Conservation (phyloP, 2,888 invertebrate species). For the Danaus chrysippus region DNA sequence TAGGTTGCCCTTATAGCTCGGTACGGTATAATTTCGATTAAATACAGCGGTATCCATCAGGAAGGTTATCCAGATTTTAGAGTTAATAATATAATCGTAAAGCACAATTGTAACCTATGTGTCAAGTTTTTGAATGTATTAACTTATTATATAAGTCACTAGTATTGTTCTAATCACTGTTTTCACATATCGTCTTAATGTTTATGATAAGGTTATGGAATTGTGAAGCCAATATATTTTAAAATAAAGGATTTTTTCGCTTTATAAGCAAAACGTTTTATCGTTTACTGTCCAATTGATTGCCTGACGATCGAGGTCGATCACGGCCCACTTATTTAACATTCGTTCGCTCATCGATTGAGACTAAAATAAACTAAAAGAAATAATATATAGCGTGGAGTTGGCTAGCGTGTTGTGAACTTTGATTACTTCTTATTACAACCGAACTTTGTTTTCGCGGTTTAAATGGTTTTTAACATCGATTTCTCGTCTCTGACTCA, state of each 20-base stretch:
- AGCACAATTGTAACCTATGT: constrained; percentile 63
- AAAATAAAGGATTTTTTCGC: constrained; percentile 78
- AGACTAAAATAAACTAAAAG: constrained; percentile 74
- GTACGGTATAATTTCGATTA: constrained; percentile 50
- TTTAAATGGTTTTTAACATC: constrained; percentile 53
- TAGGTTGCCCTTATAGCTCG: constrained; percentile 78
- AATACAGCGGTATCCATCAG: constrained; percentile 72
- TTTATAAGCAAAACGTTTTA: constrained; percentile 76
- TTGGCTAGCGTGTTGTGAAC: constrained; percentile 65
- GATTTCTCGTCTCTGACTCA: constrained; percentile 72
- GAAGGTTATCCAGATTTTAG: constrained; percentile 69
- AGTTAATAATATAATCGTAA: constrained; percentile 42
- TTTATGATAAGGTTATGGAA: constrained; percentile 73
- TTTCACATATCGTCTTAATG: constrained; percentile 74
- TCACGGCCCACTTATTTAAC: constrained; percentile 60
- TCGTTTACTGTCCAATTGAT: constrained; percentile 73
- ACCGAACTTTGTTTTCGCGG: constrained; percentile 38
- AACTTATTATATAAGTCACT: constrained; percentile 64
- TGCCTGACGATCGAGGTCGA: constrained; percentile 62
- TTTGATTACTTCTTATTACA: constrained; percentile 44
- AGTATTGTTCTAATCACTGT: constrained; percentile 75
- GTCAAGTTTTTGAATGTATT: constrained; percentile 65
- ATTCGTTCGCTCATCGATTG: constrained; percentile 69
- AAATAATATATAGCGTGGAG: constrained; percentile 73
- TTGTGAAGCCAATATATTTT: constrained; percentile 79